phyloP scores from a whole-genome alignment of 2,797 vertebrate species.

The Artibeus jamaicensis region DNA sequence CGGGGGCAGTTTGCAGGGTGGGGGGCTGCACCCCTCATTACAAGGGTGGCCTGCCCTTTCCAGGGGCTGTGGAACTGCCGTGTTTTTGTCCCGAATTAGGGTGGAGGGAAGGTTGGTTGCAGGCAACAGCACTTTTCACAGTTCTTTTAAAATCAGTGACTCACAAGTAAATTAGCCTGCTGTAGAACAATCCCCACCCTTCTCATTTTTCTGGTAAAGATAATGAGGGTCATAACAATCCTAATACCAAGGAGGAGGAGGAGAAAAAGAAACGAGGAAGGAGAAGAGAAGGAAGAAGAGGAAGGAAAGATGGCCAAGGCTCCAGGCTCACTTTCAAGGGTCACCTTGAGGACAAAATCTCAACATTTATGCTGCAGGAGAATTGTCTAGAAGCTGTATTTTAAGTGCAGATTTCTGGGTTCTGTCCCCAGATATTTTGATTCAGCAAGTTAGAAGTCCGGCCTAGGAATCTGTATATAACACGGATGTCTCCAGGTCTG shows the following conservation, averaged over 20 bases:
- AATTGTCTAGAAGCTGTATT: neutral
- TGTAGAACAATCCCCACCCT: neutral
- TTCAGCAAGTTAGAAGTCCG: neutral
- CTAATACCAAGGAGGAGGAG: neutral
- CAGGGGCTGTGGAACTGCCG: neutral
- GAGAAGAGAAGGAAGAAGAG: neutral
- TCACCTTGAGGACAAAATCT: neutral
- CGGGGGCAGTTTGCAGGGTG: neutral
- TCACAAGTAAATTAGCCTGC: slow-evolving; percentile 37
- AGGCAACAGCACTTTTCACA: slow-evolving; percentile 15
- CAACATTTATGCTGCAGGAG: neutral
- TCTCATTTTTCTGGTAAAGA: neutral
- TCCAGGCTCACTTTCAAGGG: neutral
- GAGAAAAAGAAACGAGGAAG: neutral
- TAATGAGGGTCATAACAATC: neutral
- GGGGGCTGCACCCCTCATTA: neutral
- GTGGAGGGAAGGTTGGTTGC: neutral
- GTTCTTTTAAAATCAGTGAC: slow-evolving; percentile 34
- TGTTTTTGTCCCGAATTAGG: slow-evolving; percentile 26
- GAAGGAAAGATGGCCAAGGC: neutral
- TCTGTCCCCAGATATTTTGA: neutral
- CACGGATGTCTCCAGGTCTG: neutral
- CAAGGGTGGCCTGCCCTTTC: neutral
- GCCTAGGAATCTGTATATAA: neutral
- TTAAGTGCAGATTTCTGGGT: neutral